Evolutionary conservation across 2,888 invertebrate genomes (phyloP).

Genomic region (Hydrotaea cyrtoneurina): DNA sequence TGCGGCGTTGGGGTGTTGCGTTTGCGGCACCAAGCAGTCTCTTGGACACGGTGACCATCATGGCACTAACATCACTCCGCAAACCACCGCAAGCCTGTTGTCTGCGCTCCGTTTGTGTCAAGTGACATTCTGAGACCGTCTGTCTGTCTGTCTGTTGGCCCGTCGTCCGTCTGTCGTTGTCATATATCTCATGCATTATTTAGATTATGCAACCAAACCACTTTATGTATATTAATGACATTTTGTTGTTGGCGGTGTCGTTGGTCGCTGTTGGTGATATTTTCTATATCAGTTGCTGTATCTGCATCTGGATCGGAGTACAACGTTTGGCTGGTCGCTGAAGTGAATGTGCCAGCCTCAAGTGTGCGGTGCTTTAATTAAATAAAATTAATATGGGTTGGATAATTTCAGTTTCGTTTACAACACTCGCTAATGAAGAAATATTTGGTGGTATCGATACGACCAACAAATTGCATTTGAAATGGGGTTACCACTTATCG

Average conservation of each 20-base stretch:
- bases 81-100: neutral
- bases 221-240: constrained; percentile 64
- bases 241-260: constrained; percentile 17
- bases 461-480: constrained; percentile 30
- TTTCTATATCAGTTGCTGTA: constrained; percentile 29
- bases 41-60: neutral
- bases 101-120: constrained; percentile 7
- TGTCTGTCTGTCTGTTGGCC: constrained; percentile 10
- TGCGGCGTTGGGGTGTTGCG: neutral
- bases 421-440: constrained; percentile 54
- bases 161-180: constrained; percentile 52
- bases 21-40: constrained; percentile 62
- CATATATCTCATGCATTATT: constrained; percentile 54
- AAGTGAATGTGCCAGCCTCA: neutral
- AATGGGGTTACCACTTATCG: constrained; percentile 40
- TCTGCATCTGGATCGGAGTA: constrained; percentile 19
- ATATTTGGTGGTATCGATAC: constrained; percentile 42
- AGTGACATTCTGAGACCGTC: constrained; percentile 20
- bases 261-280: constrained; percentile 11
- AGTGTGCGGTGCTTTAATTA: constrained; percentile 57
- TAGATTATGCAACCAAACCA: constrained; percentile 62
- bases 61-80: neutral
- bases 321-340: neutral
- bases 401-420: constrained; percentile 38
- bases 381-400: constrained; percentile 66